A percentile compares a stretch with the other conserved stretches of the same genome.
Conservation (phyloP, 1,140 invertebrate genomes). For the Acromyrmex echinatior region DNA sequence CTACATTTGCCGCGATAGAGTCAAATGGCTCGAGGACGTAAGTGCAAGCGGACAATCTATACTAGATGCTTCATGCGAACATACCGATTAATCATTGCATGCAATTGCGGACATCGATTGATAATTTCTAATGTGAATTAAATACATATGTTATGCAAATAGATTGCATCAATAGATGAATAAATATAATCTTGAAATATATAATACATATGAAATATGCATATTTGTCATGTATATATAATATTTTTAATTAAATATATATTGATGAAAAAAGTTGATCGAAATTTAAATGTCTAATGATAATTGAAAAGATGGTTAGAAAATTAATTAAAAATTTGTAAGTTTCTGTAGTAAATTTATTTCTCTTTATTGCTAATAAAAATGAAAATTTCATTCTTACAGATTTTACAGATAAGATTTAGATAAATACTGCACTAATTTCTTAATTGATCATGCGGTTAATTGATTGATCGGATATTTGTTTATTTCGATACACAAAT, state of each 20-base stretch:
- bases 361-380: background rate
- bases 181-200: slow-evolving; percentile 14
- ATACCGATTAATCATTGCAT: slow-evolving; percentile 27
- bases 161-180: background rate
- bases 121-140: background rate
- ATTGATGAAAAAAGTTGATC: background rate
- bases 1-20: background rate
- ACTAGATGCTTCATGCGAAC: background rate
- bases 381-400: background rate
- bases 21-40: slow-evolving; percentile 2
- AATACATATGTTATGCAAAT: background rate
- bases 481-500: slow-evolving; percentile 22
- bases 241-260: background rate
- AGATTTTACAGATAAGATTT: background rate
- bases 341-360: background rate
- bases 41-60: background rate
- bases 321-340: background rate
- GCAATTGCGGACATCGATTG: background rate
- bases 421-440: slow-evolving; percentile 41
- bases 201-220: background rate
- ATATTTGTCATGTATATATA: background rate
- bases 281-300: background rate
- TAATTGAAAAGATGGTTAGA: background rate
- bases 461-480: background rate
- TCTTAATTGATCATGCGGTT: background rate